Evolutionary conservation across 2,888 invertebrate genomes (phyloP).

Genomic region (Patella pellucida): DNA sequence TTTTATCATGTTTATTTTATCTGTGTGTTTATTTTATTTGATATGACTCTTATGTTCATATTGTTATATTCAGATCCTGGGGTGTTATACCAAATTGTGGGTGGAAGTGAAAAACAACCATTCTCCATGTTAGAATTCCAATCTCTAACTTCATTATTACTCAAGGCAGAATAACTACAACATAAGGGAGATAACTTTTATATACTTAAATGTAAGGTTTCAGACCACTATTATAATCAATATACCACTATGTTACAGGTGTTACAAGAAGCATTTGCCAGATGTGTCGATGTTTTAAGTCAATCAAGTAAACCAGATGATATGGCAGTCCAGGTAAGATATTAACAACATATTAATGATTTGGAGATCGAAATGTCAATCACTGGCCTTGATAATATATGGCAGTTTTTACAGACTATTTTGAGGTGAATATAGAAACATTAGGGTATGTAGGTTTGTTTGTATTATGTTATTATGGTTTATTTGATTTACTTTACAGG

Average conservation of each 20-base stretch:
- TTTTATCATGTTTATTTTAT: too few species aligned
- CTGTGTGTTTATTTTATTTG: neutral
- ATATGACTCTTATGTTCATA: neutral
- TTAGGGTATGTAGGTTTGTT: too few species aligned
- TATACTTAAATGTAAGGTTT: too few species aligned
- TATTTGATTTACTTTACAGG: slow-evolving; percentile 70
- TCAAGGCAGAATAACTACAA: too few species aligned
- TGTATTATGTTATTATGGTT: neutral
- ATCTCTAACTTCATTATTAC: too few species aligned
- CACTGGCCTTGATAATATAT: neutral
- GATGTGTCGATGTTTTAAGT: slow-evolving; percentile 92
- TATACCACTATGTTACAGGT: slow-evolving; percentile 63
- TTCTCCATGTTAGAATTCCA: too few species aligned
- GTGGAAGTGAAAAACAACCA: too few species aligned
- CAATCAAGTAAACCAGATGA: slow-evolving; percentile 83
- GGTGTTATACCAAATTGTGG: too few species aligned
- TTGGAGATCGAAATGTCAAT: neutral
- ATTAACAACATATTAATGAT: neutral
- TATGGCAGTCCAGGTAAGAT: slow-evolving; percentile 79
- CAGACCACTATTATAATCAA: too few species aligned
- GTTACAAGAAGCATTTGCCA: slow-evolving; percentile 89
- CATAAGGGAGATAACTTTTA: too few species aligned
- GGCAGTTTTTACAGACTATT: neutral
- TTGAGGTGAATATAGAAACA: neutral
- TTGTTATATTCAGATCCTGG: neutral